Evolutionary conservation across 2,797 vertebrate genomes (phyloP).

Genomic region (Galago senegalensis): DNA sequence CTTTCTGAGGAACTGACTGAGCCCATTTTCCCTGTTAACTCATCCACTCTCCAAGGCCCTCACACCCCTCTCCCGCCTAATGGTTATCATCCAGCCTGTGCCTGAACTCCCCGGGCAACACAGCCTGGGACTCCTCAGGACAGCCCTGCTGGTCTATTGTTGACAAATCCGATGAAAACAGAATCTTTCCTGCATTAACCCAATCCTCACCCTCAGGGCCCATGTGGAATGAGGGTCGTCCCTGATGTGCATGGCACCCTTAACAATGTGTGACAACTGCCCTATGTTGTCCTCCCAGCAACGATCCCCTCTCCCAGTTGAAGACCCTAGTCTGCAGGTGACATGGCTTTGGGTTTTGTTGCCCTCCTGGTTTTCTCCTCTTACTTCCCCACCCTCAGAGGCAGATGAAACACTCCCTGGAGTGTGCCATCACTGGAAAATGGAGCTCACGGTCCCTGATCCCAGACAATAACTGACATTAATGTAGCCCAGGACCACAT

Average conservation of each 20-base stretch:
- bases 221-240: accelerated
- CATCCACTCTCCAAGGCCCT: neutral
- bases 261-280: accelerated
- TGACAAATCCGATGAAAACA: neutral
- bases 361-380: neutral
- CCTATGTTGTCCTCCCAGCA: accelerated
- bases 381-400: neutral
- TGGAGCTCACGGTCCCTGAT: accelerated
- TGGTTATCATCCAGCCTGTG: neutral
- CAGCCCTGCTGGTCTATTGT: accelerated
- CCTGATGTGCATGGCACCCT: accelerated
- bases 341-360: neutral
- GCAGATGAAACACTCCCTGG: neutral
- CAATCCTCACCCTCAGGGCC: too few species aligned
- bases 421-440: accelerated
- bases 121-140: neutral
- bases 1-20: accelerated
- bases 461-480: neutral
- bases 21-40: neutral
- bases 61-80: too few species aligned
- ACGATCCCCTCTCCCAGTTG: neutral
- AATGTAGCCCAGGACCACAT: too few species aligned
- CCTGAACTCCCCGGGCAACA: neutral
- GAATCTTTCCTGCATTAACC: neutral
- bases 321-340: neutral